Evolutionary conservation across 2,797 vertebrate species (phyloP), one percentile per base, ranked within the genome.

Genomic region (Merluccius polli): DNA sequence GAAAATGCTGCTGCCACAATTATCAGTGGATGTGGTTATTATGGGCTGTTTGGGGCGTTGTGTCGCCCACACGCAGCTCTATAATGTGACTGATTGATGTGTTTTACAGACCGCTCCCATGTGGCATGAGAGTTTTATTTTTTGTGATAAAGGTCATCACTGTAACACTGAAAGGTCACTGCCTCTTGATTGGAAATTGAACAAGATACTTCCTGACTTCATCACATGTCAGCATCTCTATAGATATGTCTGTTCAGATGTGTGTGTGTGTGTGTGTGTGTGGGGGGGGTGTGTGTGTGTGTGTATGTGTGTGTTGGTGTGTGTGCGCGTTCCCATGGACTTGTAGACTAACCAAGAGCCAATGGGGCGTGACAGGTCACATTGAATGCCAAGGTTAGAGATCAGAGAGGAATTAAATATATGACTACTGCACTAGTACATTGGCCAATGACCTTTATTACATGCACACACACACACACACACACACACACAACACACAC

Each of bases 291-390:
- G 48, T 59, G 8, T 71, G 24, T 41, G 65, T 71, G 27, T 32
- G 72, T 75, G 69, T 73, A 30, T 80, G 69, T 74, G 1, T 6
- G 59, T 13, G 71, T 73, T 38, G 31, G 41, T 73, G 71, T 52
- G 41, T 59, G 52, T 74, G 59, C 67, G 52, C 27, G 48, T 73
- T 30, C 67, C 44, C 31, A 15, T 67, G 15, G 24, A 38, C 10
- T 12, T 73, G 41, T 31, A 10, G 44, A 44, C 1, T 6, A 8
- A 0, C 18, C 33, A 27, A 35, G 7, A 13, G 29, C 27, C 65
- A 30, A 30, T 27, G 29, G 24, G 65, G 10, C 16, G 65, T 30
- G 65, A 67, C 24, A 13, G 63, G 24, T 30, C 24, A 29, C 44
- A 32, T 16, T 75, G n/a, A 52, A 52, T 52, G 48, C 48, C 48